These are phyloP conservation scores for Quadroppia sp. DNA, from an alignment of 2,888 invertebrate species.

Conservation along the genomic window DNA sequence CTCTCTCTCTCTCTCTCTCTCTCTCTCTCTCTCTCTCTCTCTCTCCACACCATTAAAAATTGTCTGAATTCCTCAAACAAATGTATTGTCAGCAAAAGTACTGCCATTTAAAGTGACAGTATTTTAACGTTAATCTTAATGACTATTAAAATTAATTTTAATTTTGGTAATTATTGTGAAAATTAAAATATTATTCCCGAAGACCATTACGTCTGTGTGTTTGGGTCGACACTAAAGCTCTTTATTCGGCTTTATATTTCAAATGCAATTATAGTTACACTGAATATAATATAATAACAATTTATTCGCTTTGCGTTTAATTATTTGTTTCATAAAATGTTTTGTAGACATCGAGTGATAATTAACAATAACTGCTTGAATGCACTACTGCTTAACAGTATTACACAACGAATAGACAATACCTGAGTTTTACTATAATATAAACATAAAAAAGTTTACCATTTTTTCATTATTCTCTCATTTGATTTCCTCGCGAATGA, in stretches of 20 bases:
- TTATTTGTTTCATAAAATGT: constrained; percentile 37
- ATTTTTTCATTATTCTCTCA: constrained; percentile 22
- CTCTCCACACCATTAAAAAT: too few relatives aligned
- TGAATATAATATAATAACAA: constrained; percentile 36
- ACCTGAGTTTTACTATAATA: background rate
- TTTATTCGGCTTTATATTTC: background rate
- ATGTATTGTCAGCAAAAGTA: background rate
- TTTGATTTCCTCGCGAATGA: constrained; percentile 26
- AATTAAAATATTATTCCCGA: constrained; percentile 25
- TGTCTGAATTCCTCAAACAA: background rate
- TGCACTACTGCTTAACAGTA: constrained; percentile 34
- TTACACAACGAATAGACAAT: constrained; percentile 3
- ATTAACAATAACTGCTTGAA: constrained; percentile 35
- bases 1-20: too few relatives aligned
- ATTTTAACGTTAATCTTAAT: background rate
- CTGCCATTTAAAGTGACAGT: background rate
- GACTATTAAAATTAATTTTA: constrained; percentile 31
- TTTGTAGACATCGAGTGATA: constrained; percentile 35
- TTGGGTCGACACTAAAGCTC: background rate
- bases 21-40: too few relatives aligned
- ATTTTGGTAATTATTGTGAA: constrained; percentile 28
- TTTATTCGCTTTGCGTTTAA: constrained; percentile 33
- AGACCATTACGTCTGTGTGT: background rate
- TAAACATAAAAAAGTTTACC: background rate
- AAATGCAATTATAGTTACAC: background rate